Conservation (phyloP, 37 sponge, comb jelly and placozoan species). For the Crambe crambe region DNA sequence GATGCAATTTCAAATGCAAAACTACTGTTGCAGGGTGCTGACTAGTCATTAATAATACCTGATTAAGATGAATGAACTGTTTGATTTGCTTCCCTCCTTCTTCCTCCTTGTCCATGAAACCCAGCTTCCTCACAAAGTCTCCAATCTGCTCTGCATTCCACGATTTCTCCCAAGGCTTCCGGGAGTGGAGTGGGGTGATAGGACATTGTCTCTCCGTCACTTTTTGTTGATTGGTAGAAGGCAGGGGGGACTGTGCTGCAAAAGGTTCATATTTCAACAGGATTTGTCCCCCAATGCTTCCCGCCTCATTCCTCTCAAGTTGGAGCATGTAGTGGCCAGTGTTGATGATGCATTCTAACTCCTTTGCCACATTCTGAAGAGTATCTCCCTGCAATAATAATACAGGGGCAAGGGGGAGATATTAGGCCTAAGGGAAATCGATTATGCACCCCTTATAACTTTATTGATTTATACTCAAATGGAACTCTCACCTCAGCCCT, state of each 20-base stretch:
- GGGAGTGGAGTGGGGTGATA: background rate
- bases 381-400: constrained; percentile 67
- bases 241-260: background rate
- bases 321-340: constrained; percentile 68
- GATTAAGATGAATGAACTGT: constrained; percentile 33
- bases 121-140: constrained; percentile 88
- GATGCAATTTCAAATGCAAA: too few species aligned
- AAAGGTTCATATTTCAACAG: background rate
- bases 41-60: too few species aligned
- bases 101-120: constrained; percentile 69
- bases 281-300: background rate
- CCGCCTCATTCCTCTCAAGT: background rate
- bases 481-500: constrained; percentile 60
- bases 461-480: background rate
- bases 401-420: background rate
- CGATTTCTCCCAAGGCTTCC: background rate
- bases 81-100: constrained; percentile 51
- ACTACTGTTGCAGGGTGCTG: too few species aligned
- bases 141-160: constrained; percentile 74
- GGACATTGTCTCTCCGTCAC: background rate
- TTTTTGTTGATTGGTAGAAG: background rate
- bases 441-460: background rate
- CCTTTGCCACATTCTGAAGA: constrained; percentile 78
- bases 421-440: background rate
- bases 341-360: constrained; percentile 63